Evolutionary conservation across 1,140 invertebrate genomes (phyloP).

Genomic region (Helicoverpa armigera): DNA sequence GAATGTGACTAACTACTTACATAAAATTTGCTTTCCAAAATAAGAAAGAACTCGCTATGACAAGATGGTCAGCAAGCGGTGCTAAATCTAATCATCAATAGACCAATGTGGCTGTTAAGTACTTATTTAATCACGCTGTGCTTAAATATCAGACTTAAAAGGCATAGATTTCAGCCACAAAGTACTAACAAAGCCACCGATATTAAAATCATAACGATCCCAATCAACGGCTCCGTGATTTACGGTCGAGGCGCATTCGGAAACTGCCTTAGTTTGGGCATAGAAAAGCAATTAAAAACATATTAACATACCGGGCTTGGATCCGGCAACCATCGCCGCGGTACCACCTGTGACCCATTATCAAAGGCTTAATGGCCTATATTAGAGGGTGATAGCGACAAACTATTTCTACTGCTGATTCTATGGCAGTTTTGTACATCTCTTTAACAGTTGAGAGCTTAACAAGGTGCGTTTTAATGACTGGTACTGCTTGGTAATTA

Average conservation of each 20-base stretch:
- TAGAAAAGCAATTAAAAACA: conserved; percentile 80
- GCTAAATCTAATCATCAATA: no score
- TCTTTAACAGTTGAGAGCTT: conserved; percentile 38
- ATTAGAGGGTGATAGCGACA: conserved; percentile 52
- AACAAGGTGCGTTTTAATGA: conserved; percentile 38
- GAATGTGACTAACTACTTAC: no score
- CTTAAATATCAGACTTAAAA: no score
- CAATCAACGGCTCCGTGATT: conserved; percentile 12
- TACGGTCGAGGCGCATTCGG: conserved; percentile 49
- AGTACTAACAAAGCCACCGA: background rate
- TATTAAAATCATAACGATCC: conserved; percentile 50
- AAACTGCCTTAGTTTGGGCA: conserved; percentile 71
- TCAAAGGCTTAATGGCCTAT: conserved; percentile 65
- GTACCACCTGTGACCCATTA: conserved; percentile 69
- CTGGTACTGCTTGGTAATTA: background rate
- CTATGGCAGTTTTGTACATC: conserved; percentile 33
- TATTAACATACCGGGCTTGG: conserved; percentile 74
- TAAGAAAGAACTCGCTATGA: no score
- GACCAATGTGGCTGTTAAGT: no score
- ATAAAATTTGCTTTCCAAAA: no score
- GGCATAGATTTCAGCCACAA: no score
- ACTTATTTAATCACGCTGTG: no score
- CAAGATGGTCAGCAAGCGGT: no score
- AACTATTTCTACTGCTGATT: conserved; percentile 53
- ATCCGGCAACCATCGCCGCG: conserved; percentile 57